These are phyloP conservation scores for Drosophila kepulauana DNA, from an alignment of 1,140 invertebrate genomes.

Conservation along the genomic window DNA sequence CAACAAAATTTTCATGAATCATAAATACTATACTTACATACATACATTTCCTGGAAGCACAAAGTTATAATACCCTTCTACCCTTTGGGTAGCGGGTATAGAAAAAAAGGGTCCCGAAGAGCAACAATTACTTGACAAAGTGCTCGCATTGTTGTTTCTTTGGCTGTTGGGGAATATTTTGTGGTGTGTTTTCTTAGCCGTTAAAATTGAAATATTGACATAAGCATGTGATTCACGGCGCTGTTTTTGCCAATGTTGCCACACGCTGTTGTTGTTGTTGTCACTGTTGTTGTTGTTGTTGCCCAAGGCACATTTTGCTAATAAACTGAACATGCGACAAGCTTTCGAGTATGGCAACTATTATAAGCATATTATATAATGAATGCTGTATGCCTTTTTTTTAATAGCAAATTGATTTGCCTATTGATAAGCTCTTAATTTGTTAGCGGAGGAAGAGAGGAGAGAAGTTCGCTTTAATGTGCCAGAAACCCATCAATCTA, in stretches of 20 bases:
- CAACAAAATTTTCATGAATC: too few species aligned
- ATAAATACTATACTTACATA: too few species aligned
- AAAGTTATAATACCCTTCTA: too few species aligned
- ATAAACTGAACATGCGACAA: constrained; percentile 64
- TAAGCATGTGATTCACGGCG: constrained; percentile 53
- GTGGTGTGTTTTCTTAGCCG: constrained; percentile 61
- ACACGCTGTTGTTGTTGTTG: constrained; percentile 17
- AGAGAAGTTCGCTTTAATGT: constrained; percentile 48
- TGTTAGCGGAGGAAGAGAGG: neutral
- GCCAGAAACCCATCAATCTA: constrained; percentile 74
- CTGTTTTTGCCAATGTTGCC: constrained; percentile 39
- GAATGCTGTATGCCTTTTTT: constrained; percentile 58
- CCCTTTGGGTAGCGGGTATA: neutral
- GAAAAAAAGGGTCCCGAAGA: constrained; percentile 9
- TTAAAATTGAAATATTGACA: constrained; percentile 82
- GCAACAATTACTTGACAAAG: constrained; percentile 54
- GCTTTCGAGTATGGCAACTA: constrained; percentile 22
- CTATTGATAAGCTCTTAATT: constrained; percentile 73
- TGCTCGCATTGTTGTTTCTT: constrained; percentile 60
- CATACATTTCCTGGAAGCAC: too few species aligned
- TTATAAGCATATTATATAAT: constrained; percentile 61
- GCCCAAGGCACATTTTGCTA: constrained; percentile 57
- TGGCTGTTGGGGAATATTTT: constrained; percentile 12
- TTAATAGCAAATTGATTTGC: constrained; percentile 73
- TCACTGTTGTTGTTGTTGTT: constrained; percentile 20